Percentiles rank a stretch among this genome's conserved stretches.
phyloP scores from a whole-genome alignment of 2,113 vertebrate genomes.

The Numenius arquata region DNA sequence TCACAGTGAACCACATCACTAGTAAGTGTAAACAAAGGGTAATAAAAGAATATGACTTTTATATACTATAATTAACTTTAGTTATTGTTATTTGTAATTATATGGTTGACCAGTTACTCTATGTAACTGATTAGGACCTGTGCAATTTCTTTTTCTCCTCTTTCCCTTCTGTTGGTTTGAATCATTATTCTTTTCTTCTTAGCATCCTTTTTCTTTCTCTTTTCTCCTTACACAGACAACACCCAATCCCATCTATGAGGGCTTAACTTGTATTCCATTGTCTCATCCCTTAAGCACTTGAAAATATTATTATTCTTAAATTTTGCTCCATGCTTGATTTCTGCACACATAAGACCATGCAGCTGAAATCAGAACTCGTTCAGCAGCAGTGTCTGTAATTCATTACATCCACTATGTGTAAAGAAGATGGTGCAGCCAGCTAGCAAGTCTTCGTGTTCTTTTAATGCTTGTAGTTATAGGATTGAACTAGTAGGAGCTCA shows the following conservation, averaged over 20 bases:
- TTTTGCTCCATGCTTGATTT: neutral
- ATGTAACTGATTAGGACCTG: neutral
- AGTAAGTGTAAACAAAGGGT: neutral
- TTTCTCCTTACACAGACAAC: neutral
- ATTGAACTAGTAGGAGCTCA: neutral
- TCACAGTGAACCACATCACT: neutral
- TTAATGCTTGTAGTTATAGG: neutral
- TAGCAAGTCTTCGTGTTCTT: neutral
- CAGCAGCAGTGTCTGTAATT: neutral
- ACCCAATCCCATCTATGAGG: neutral
- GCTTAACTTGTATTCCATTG: neutral
- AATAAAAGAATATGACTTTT: neutral
- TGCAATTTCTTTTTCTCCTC: neutral
- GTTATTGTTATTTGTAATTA: neutral
- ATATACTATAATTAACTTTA: neutral
- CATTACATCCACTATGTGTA: neutral
- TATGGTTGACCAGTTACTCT: neutral
- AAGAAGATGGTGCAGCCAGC: neutral
- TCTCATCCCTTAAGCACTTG: neutral
- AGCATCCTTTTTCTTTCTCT: neutral
- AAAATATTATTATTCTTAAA: neutral
- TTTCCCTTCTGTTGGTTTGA: neutral
- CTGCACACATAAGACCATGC: neutral
- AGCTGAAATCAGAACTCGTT: neutral
- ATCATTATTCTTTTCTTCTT: neutral